Percentiles rank a stretch among this genome's conserved stretches.
Evolutionary conservation across 2,888 invertebrate species (phyloP).

Genomic region (Silvanus unidentatus): DNA sequence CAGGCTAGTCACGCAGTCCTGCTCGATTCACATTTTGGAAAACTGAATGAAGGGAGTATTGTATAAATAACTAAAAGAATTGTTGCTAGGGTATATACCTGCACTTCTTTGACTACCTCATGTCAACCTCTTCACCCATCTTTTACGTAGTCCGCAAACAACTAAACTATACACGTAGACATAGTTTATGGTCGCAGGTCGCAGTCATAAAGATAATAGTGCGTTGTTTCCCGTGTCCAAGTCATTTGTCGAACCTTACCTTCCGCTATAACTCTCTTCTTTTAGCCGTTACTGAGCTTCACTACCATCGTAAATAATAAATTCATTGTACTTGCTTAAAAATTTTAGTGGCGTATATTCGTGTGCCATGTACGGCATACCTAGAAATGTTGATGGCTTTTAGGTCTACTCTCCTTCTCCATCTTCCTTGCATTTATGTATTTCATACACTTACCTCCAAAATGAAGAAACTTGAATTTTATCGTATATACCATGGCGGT

Average conservation of each 20-base stretch:
- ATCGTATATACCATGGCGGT: not conserved
- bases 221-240: conserved; percentile 32
- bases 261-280: conserved; percentile 17
- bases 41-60: conserved; percentile 37
- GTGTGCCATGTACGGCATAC: conserved; percentile 21
- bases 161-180: conserved; percentile 17
- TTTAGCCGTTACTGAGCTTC: conserved; percentile 9
- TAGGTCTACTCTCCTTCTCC: not conserved
- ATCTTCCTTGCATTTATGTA: conserved; percentile 4
- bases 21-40: conserved; percentile 38
- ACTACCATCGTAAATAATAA: conserved; percentile 25
- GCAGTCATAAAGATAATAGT: conserved; percentile 27
- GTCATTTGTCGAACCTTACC: conserved; percentile 24
- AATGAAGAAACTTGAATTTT: conserved; percentile 1
- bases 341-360: conserved; percentile 26
- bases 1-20: conserved; percentile 25
- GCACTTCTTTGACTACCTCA: conserved; percentile 6
- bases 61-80: conserved; percentile 24
- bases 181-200: conserved; percentile 25
- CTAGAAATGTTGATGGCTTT: conserved; percentile 22
- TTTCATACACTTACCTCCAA: conserved; percentile 2
- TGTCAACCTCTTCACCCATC: conserved; percentile 9
- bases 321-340: conserved; percentile 26
- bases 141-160: not conserved
- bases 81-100: conserved; percentile 11